Evolutionary conservation across 1,140 invertebrate species (phyloP).

Genomic region (Harlomillsia oculata): DNA sequence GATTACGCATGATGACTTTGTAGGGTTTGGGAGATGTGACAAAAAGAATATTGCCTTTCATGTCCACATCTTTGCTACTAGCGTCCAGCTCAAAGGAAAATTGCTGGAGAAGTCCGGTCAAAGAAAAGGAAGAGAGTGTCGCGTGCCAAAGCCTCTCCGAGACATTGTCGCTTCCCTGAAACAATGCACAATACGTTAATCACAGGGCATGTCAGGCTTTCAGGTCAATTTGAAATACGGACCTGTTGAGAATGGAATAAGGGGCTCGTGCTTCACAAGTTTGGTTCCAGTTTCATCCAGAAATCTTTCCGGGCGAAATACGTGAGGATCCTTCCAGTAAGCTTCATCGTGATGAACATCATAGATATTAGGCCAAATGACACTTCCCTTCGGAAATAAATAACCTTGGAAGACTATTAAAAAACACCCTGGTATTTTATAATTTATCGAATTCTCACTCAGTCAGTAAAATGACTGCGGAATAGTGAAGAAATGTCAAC

Average conservation of each 20-base stretch:
- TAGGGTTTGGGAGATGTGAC: conserved; percentile 18
- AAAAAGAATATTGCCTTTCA: conserved; percentile 6
- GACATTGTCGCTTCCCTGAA: conserved; percentile 10
- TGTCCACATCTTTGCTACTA: not conserved
- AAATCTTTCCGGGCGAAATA: conserved; percentile 67
- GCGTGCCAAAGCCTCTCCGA: conserved; percentile 26
- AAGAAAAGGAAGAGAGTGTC: conserved; percentile 29
- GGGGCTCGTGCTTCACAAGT: conserved; percentile 51
- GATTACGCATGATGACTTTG: conserved; percentile 14
- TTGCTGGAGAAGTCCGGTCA: conserved; percentile 20
- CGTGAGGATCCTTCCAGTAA: conserved; percentile 58
- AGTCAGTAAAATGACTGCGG: too few species aligned
- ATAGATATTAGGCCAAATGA: conserved; percentile 69
- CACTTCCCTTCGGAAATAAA: conserved; percentile 67
- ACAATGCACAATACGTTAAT: not conserved
- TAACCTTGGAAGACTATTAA: conserved; percentile 55
- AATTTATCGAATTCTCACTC: too few species aligned
- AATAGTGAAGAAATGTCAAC: too few species aligned
- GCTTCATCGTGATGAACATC: conserved; percentile 60
- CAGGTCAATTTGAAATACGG: too few species aligned
- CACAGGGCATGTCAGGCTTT: too few species aligned
- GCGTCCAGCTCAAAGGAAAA: conserved; percentile 21
- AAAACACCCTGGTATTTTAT: too few species aligned
- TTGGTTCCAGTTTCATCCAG: conserved; percentile 53
- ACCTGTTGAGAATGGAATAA: conserved; percentile 67